Conservation (phyloP, 2,888 invertebrate genomes). For the Nemoura dubitans region DNA sequence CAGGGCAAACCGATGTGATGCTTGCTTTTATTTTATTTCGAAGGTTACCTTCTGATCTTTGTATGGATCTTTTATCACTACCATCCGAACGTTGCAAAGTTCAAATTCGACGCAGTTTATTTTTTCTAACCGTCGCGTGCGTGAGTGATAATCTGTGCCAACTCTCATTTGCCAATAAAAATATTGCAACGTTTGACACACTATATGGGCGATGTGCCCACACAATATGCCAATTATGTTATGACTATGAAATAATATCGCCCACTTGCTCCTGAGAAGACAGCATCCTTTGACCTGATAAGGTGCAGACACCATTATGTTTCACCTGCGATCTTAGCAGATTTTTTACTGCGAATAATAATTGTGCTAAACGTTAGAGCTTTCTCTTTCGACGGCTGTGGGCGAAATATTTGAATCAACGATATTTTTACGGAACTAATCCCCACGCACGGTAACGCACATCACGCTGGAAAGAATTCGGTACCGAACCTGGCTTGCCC, state of each 20-base stretch:
- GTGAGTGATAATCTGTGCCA: background rate
- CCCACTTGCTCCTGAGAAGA: background rate
- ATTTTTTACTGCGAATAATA: background rate
- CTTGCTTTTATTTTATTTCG: background rate
- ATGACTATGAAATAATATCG: background rate
- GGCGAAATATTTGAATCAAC: background rate
- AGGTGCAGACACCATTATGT: background rate
- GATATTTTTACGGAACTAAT: background rate
- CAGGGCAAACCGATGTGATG: background rate
- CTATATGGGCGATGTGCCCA: background rate
- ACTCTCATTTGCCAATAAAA: background rate
- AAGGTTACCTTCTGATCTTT: background rate
- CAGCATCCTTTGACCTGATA: slow-evolving; percentile 1
- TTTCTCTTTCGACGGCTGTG: background rate
- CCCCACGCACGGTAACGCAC: background rate
- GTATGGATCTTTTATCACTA: background rate
- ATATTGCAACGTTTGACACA: slow-evolving; percentile 1
- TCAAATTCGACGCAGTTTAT: background rate
- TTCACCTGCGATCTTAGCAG: background rate
- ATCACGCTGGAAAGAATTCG: background rate
- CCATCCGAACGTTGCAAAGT: background rate
- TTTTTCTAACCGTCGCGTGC: background rate
- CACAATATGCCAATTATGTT: no score
- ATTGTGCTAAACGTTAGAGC: background rate
- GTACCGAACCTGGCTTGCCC: background rate